phyloP scores from a whole-genome alignment of 2,888 invertebrate species.

The Cantharis nigra region DNA sequence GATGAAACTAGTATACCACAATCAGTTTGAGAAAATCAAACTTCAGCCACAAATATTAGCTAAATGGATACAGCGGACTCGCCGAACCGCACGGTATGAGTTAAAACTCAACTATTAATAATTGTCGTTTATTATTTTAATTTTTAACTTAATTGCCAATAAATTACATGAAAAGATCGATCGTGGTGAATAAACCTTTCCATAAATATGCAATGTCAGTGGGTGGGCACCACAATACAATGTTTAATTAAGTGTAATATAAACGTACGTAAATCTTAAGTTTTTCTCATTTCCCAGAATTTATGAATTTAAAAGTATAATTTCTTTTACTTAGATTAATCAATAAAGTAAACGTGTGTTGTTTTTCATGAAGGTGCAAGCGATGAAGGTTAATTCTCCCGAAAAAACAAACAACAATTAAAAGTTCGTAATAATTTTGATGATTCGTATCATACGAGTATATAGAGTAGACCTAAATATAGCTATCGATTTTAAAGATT shows the following conservation, averaged over 20 bases:
- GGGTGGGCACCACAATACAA: neutral
- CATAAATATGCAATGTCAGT: neutral
- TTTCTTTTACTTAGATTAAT: neutral
- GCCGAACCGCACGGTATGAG: no score
- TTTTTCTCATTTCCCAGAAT: neutral
- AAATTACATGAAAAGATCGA: neutral
- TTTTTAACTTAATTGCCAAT: no score
- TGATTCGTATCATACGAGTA: neutral
- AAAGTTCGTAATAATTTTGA: neutral
- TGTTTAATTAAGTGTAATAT: neutral
- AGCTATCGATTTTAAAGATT: neutral
- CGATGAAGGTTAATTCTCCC: neutral
- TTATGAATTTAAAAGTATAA: neutral
- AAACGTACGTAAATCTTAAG: neutral
- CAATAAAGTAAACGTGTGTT: neutral
- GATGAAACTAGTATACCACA: no score
- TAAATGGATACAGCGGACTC: no score
- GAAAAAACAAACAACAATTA: neutral
- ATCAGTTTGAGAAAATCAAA: no score
- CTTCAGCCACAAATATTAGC: no score
- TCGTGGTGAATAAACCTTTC: neutral
- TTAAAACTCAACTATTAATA: no score
- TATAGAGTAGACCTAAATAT: neutral
- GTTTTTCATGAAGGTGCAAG: neutral
- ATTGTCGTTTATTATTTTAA: no score